Percentiles rank a stretch among this genome's conserved stretches.
These are phyloP conservation scores for Cettia cetti DNA, from an alignment of 2,113 vertebrate species.

Conservation along the genomic window DNA sequence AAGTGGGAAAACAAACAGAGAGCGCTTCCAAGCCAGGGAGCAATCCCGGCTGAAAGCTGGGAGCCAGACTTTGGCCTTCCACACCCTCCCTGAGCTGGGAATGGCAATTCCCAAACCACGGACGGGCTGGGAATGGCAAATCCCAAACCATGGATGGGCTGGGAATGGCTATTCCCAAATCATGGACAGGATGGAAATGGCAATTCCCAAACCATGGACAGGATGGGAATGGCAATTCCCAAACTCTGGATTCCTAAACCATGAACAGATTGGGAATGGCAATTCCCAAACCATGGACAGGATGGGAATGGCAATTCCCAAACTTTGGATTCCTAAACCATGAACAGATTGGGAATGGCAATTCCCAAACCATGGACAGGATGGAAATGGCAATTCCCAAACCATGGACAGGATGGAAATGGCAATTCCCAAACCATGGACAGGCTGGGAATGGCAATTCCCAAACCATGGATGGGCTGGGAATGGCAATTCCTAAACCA, in stretches of 20 bases:
- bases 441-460: neutral
- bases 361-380: neutral
- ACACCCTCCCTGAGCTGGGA: neutral
- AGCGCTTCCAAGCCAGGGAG: neutral
- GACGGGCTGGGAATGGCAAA: neutral
- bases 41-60: neutral
- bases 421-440: neutral
- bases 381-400: neutral
- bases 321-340: too few relatives aligned
- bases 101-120: too few relatives aligned
- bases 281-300: neutral
- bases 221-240: neutral
- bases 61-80: neutral
- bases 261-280: neutral
- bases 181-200: neutral
- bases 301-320: neutral
- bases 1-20: slow-evolving; percentile 52
- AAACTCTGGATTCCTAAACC: too few relatives aligned
- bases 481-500: neutral
- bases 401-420: neutral
- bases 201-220: neutral
- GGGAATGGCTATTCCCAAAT: neutral
- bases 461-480: neutral
- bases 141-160: neutral
- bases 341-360: neutral